These are phyloP conservation scores for Drosophila sturtevanti DNA, from an alignment of 1,140 invertebrate genomes.

Conservation along the genomic window DNA sequence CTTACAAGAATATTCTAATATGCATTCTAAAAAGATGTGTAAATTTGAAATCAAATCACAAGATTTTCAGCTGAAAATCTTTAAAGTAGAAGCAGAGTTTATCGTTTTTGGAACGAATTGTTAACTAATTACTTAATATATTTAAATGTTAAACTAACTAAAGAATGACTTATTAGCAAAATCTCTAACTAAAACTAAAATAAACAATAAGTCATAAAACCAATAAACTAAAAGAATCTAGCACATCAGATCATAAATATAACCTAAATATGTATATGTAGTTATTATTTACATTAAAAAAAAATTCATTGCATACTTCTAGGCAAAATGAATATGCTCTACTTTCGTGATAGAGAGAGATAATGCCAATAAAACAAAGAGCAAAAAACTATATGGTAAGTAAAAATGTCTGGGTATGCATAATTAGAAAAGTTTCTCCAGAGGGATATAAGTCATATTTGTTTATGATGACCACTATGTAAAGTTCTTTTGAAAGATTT, in stretches of 20 bases:
- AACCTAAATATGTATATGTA: too few species aligned
- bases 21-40: too few species aligned
- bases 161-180: too few species aligned
- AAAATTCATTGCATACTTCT: conserved; percentile 1
- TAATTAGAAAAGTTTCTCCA: conserved; percentile 58
- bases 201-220: too few species aligned
- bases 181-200: too few species aligned
- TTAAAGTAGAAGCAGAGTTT: too few species aligned
- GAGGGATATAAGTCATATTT: conserved; percentile 66
- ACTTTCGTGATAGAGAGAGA: not conserved
- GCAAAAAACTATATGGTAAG: not conserved
- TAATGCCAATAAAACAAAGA: conserved; percentile 22
- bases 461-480: conserved; percentile 50
- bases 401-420: conserved; percentile 53
- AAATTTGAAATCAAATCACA: not conserved
- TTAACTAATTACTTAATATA: too few species aligned
- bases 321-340: not conserved
- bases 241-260: too few species aligned
- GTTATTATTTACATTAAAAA: too few species aligned
- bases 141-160: too few species aligned
- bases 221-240: not conserved
- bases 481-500: conserved; percentile 49
- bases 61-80: too few species aligned
- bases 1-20: conserved; percentile 32
- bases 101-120: too few species aligned